These are phyloP conservation scores for Macrobrachium rosenbergii DNA, from an alignment of 1,140 invertebrate genomes.

Conservation along the genomic window DNA sequence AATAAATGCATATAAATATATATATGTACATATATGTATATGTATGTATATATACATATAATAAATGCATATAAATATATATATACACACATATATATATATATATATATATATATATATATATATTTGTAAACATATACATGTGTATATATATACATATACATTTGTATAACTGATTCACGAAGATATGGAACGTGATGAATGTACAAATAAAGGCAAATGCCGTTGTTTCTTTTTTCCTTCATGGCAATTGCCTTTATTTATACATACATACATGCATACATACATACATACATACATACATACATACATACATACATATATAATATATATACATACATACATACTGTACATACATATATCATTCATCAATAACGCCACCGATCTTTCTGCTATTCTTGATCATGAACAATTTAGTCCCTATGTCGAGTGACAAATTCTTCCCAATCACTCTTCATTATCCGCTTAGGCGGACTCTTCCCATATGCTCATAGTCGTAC, in stretches of 20 bases:
- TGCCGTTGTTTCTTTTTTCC: too few relatives aligned
- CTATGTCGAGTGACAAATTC: too few relatives aligned
- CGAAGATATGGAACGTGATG: neutral
- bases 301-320: neutral
- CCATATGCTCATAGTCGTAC: too few relatives aligned
- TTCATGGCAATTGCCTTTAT: too few relatives aligned
- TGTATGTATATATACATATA: neutral
- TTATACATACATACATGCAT: conserved; percentile 8
- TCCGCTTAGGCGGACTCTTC: too few relatives aligned
- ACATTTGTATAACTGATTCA: neutral
- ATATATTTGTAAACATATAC: too few relatives aligned
- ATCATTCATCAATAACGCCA: neutral
- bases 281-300: conserved; percentile 8
- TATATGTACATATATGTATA: conserved; percentile 2
- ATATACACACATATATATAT: neutral
- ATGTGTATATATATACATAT: neutral
- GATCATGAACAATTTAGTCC: too few relatives aligned
- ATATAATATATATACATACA: neutral
- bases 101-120: neutral
- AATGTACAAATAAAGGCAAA: too few relatives aligned
- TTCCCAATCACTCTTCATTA: too few relatives aligned
- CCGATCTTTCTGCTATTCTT: neutral
- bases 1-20: too few relatives aligned
- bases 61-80: too few relatives aligned
- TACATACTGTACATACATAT: neutral